These are phyloP conservation scores for Clytia hemisphaerica DNA, from an alignment of 30 jellyfish, hydroid and myxozoan genomes.

Conservation along the genomic window DNA sequence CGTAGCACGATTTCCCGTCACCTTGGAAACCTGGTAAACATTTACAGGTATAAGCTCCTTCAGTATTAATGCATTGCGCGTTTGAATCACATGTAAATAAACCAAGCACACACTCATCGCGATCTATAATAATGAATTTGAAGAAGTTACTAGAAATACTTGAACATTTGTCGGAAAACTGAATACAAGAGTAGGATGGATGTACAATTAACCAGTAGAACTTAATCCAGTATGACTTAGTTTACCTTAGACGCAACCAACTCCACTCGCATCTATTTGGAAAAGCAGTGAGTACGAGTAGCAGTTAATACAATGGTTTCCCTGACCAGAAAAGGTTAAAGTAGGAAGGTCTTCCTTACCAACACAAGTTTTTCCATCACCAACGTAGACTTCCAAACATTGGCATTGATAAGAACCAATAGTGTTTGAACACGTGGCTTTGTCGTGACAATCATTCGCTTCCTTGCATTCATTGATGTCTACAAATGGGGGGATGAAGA, in stretches of 20 bases:
- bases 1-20: constrained; percentile 23
- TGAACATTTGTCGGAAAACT: no score
- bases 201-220: not conserved
- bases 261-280: no score
- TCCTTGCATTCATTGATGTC: constrained; percentile 78
- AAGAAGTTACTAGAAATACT: no score
- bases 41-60: constrained; percentile 26
- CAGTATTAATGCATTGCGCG: constrained; percentile 28
- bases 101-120: constrained; percentile 29
- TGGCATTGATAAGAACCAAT: constrained; percentile 62
- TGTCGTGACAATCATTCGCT: constrained; percentile 48
- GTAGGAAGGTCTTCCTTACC: not conserved
- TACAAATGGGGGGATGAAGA: not conserved
- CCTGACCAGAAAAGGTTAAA: no score
- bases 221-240: not conserved
- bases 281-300: not conserved
- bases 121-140: no score
- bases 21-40: constrained; percentile 3
- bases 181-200: no score
- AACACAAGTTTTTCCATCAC: constrained; percentile 30
- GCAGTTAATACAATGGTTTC: no score
- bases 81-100: constrained; percentile 12
- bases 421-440: constrained; percentile 65
- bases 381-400: constrained; percentile 43
- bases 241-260: no score